A percentile compares a stretch with the other conserved stretches of the same genome.
Evolutionary conservation across 2,797 vertebrate species (phyloP).

Genomic region (Parauchenoglanis ngamensis): DNA sequence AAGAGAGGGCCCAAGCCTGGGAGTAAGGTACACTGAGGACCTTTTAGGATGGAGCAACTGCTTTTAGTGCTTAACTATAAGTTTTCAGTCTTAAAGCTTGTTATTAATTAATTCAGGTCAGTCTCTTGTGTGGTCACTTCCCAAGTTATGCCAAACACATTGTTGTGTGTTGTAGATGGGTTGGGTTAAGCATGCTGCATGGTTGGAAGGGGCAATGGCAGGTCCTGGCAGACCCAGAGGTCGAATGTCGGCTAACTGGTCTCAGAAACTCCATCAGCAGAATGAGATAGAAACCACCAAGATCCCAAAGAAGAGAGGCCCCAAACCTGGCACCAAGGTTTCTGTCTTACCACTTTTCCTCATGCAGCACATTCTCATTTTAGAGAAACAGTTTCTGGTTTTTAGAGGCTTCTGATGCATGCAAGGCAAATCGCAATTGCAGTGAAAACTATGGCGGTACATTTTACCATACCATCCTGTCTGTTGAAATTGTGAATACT

Average conservation of each 20-base stretch:
- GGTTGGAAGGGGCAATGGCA: constrained; percentile 73
- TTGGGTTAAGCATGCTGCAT: constrained; percentile 74
- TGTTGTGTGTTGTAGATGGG: constrained; percentile 63
- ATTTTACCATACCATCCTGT: neutral
- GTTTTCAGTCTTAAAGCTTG: neutral
- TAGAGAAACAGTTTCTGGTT: neutral
- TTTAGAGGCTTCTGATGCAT: neutral
- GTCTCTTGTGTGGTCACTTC: neutral
- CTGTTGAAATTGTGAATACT: neutral
- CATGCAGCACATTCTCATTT: neutral
- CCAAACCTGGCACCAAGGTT: constrained; percentile 98
- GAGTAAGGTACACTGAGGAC: constrained; percentile 81
- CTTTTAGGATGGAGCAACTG: neutral
- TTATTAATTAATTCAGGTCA: neutral
- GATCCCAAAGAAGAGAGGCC: constrained; percentile 97
- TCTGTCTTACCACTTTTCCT: neutral
- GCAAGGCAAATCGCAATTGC: neutral
- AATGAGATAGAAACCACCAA: constrained; percentile 84
- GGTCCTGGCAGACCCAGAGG: constrained; percentile 74
- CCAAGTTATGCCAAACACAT: neutral
- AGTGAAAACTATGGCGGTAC: neutral
- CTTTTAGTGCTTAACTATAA: neutral
- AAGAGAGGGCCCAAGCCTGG: constrained; percentile 97
- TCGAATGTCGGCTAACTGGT: constrained; percentile 76
- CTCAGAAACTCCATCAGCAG: constrained; percentile 77